Percentiles rank a stretch among this genome's conserved stretches.
Evolutionary conservation across 2,888 invertebrate species (phyloP).

Genomic region (Bursaphelenchus okinawaensis): DNA sequence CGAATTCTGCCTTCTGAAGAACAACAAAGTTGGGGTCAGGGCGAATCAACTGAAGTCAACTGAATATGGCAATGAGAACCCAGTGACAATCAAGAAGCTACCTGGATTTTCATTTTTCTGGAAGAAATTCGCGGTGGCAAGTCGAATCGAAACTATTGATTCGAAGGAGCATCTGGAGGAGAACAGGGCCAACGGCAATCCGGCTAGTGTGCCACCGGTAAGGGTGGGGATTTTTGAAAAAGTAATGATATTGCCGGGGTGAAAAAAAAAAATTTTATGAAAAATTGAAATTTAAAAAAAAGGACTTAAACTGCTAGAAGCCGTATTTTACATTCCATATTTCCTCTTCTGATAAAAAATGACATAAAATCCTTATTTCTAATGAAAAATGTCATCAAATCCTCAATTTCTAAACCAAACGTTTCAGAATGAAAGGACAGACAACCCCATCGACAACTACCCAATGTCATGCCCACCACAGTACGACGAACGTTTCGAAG

Average conservation of each 20-base stretch:
- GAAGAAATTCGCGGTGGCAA: neutral
- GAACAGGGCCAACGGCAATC: neutral
- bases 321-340: too few relatives aligned
- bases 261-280: too few relatives aligned
- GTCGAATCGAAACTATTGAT: neutral
- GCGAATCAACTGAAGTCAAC: neutral
- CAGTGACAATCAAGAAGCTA: neutral
- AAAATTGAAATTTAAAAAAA: too few relatives aligned
- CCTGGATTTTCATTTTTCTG: neutral
- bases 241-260: too few relatives aligned
- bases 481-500: neutral
- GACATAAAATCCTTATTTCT: too few relatives aligned
- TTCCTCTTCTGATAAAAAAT: too few relatives aligned
- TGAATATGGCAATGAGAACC: neutral
- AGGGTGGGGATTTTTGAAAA: too few relatives aligned
- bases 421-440: neutral
- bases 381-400: too few relatives aligned
- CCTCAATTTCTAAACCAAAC: too few relatives aligned
- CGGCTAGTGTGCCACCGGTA: neutral
- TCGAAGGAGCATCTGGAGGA: neutral
- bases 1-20: conserved; percentile 2
- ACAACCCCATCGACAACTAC: neutral
- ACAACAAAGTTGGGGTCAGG: conserved; percentile 1
- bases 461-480: neutral
- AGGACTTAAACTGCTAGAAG: too few relatives aligned